Evolutionary conservation across 2,113 vertebrate species (phyloP), one percentile per base, ranked within the genome.

Genomic region (Terrapene triunguis): DNA sequence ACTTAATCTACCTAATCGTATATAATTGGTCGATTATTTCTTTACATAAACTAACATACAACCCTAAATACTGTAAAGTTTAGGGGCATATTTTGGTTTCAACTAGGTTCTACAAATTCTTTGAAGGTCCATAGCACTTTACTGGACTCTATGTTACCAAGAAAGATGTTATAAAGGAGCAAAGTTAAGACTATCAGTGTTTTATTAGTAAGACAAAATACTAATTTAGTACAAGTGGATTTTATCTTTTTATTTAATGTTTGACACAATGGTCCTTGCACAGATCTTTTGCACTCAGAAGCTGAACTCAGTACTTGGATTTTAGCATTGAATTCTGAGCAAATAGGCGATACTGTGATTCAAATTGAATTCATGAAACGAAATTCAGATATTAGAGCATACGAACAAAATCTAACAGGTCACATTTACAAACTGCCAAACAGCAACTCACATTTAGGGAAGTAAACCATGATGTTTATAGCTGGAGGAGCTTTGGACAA

Each of bases 101-200:
- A 84, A 50, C 55, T 74, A 44, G 29, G 29, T 84, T 24, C 62
- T 87, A 89, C 10, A 94, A 55, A 65, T 4, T 81, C 69, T 92
- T 82, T 92, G 32, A 91, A 83, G n/a, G 62, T 82, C 83, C 50
- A 79, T 85, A 93, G 83, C 10, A 24, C 50, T 51, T 80, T 89
- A 76, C 5, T 55, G 69, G 89, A 48, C 42, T 81, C 88, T 69
- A 85, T 13, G 62, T 42, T 91, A 88, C 14, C 44, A 81, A 38
- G 78, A 83, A 59, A 10, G 32, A 85, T 0, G 2, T 10, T 74
- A 55, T 29, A 87, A 54, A 94, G n/a, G 16, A 38, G 27, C 42
- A 5, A 72, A 72, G 85, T 76, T 80, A 84, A 90, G 11, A 62
- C 55, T 13, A 88, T 7, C 13, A 42, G 13, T 4, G 35, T 80